Evolutionary conservation across 1,140 invertebrate species (phyloP), one percentile per base, ranked within the genome.

Genomic region (Hypsibius dujardini): DNA sequence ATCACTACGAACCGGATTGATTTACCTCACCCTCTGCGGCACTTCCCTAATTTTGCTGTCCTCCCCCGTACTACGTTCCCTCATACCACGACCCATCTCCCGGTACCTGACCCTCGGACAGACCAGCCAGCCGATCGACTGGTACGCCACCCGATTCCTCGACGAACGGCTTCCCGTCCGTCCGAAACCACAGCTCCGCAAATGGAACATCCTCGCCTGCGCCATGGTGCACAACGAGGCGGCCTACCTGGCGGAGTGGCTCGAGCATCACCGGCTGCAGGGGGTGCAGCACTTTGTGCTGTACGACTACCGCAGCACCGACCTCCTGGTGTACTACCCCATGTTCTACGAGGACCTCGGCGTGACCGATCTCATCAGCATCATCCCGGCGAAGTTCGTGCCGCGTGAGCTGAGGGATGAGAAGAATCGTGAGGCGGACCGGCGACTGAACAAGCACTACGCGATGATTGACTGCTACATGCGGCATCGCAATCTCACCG

Each of bases 401-500:
- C 50, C 50, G n/a, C 7, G n/a, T 7, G 50, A 56, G 50, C 50
- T 12, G n/a, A 7, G 50, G n/a, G 50, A n/a, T 56, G 7, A 7
- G n/a, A n/a, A 56, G 7, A n/a, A n/a, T n/a, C 7, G n/a, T n/a
- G 7, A 7, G 7, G n/a, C 7, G 7, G 50, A 56, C 50, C 7
- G 7, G n/a, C 7, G 7, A 12, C n/a, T 7, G 50, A 56, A 56
- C n/a, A 56, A 56, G 50, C n/a, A 56, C n/a, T 12, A 56, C 50
- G 50, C 50, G 7, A 56, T 56, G 50, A 56, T 56, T n/a, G 50
- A 56, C 50, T 56, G 50, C 50, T 56, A 56, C 50, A 56, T 56
- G 50, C 50, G 50, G 7, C 28, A 28, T 56, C 50, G 50, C 50
- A 56, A 56, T n/a, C 50, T 56, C 50, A 56, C 50, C 50, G 50